Percentiles rank a stretch among this genome's conserved stretches.
These are phyloP conservation scores for Morus bassanus DNA, from an alignment of 2,797 vertebrate species.

Conservation along the genomic window DNA sequence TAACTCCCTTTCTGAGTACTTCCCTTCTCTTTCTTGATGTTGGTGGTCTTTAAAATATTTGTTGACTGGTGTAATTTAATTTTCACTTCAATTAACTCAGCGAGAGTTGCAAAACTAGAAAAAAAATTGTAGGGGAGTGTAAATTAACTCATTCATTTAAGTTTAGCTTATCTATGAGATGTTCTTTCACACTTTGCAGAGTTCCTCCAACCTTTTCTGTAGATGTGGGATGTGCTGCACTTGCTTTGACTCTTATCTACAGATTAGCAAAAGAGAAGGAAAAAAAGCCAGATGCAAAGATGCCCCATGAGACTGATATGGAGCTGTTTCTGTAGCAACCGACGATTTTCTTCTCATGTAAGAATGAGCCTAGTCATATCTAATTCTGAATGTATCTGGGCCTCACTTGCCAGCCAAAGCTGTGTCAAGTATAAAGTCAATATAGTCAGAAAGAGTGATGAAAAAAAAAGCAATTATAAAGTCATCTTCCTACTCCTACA, in stretches of 20 bases:
- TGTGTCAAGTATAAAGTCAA: conserved; percentile 55
- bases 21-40: conserved; percentile 12
- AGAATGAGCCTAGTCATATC: conserved; percentile 48
- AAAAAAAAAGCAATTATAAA: conserved; percentile 59
- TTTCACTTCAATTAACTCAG: conserved; percentile 64
- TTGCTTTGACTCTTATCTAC: conserved; percentile 60
- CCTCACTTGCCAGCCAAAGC: conserved; percentile 59
- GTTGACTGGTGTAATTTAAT: conserved; percentile 53
- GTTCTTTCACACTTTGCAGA: conserved; percentile 48
- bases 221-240: conserved; percentile 58
- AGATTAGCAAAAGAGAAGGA: conserved; percentile 63
- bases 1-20: background rate
- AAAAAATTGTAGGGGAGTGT: background rate
- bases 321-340: conserved; percentile 66
- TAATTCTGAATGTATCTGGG: conserved; percentile 56
- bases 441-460: conserved; percentile 47
- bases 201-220: conserved; percentile 48
- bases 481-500: conserved; percentile 15
- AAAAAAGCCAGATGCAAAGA: conserved; percentile 61
- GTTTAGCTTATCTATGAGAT: conserved; percentile 62
- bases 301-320: conserved; percentile 56
- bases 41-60: conserved; percentile 54
- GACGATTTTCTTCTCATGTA: conserved; percentile 58
- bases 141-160: conserved; percentile 71
- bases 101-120: conserved; percentile 13